A percentile compares a stretch with the other conserved stretches of the same genome.
Evolutionary conservation across 2,888 invertebrate species (phyloP).

Genomic region (Pegoplata infirma): DNA sequence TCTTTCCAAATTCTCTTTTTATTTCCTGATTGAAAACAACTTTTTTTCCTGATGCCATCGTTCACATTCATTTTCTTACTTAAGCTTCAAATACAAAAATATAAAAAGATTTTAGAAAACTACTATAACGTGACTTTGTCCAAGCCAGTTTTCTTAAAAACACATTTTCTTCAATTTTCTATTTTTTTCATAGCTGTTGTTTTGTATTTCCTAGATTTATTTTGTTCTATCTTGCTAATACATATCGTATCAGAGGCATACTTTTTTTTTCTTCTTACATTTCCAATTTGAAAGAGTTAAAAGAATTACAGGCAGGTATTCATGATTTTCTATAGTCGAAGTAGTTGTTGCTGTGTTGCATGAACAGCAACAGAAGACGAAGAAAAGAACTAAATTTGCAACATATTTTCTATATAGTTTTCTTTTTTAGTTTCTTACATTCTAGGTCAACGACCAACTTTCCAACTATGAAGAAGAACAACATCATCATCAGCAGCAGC

Average conservation of each 20-base stretch:
- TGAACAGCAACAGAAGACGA: neutral
- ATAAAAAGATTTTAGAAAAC: neutral
- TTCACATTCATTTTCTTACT: neutral
- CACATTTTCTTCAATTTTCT: conserved; percentile 10
- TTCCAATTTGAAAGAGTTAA: neutral
- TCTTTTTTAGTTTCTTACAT: conserved; percentile 20
- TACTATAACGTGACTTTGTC: neutral
- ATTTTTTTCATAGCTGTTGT: neutral
- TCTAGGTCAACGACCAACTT: conserved; percentile 55
- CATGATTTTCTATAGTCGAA: neutral
- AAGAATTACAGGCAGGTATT: neutral
- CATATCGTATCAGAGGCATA: neutral
- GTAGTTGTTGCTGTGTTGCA: conserved; percentile 25
- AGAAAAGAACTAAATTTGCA: conserved; percentile 66
- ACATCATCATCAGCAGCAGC: neutral
- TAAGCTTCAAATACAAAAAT: neutral
- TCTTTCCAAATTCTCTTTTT: neutral
- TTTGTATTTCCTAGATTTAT: neutral
- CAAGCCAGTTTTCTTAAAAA: conserved; percentile 27
- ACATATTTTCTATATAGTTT: conserved; percentile 73
- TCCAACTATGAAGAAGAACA: neutral
- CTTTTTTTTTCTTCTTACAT: neutral
- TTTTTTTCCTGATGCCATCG: too few species aligned
- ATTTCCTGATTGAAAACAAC: neutral
- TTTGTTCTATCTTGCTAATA: neutral